Conservation (phyloP, 1,140 invertebrate genomes). For the Thaumatotibia leucotreta region DNA sequence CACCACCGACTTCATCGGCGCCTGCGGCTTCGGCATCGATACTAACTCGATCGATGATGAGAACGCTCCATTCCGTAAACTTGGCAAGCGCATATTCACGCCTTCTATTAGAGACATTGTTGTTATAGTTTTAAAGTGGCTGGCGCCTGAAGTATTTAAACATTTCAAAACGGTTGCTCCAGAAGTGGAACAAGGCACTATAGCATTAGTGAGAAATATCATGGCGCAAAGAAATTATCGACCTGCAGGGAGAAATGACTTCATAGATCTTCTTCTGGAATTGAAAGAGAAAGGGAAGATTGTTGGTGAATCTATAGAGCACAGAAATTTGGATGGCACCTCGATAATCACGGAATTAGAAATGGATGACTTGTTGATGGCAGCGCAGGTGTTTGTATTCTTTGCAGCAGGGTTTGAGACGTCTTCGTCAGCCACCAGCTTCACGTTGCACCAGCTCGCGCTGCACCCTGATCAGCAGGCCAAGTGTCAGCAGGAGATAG, state of each 20-base stretch:
- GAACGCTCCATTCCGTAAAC: slow-evolving; percentile 27
- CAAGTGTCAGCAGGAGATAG: slow-evolving; percentile 75
- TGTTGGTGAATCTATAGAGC: slow-evolving; percentile 55
- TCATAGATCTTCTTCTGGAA: slow-evolving; percentile 75
- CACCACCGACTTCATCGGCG: slow-evolving; percentile 63
- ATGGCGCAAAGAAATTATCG: slow-evolving; percentile 19
- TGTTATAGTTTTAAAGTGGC: slow-evolving; percentile 15
- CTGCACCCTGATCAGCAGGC: slow-evolving; percentile 75
- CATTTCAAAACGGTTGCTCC: slow-evolving; percentile 12
- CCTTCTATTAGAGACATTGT: slow-evolving; percentile 19
- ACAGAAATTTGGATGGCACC: slow-evolving; percentile 41
- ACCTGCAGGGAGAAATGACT: slow-evolving; percentile 61
- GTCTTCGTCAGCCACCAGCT: slow-evolving; percentile 71
- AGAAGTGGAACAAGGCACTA: slow-evolving; percentile 15
- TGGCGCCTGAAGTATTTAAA: slow-evolving; percentile 19
- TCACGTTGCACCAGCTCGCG: slow-evolving; percentile 69
- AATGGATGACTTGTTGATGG: slow-evolving; percentile 32
- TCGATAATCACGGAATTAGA: slow-evolving; percentile 25
- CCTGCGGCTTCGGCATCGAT: slow-evolving; percentile 39
- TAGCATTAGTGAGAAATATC: slow-evolving; percentile 17
- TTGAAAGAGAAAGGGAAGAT: slow-evolving; percentile 52
- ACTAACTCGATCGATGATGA: slow-evolving; percentile 33
- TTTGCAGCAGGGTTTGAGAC: slow-evolving; percentile 74
- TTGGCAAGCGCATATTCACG: slow-evolving; percentile 36
- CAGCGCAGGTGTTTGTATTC: slow-evolving; percentile 74